These are phyloP conservation scores for Epiperipatus broadwayi DNA, from an alignment of 2,888 invertebrate genomes.

Conservation along the genomic window DNA sequence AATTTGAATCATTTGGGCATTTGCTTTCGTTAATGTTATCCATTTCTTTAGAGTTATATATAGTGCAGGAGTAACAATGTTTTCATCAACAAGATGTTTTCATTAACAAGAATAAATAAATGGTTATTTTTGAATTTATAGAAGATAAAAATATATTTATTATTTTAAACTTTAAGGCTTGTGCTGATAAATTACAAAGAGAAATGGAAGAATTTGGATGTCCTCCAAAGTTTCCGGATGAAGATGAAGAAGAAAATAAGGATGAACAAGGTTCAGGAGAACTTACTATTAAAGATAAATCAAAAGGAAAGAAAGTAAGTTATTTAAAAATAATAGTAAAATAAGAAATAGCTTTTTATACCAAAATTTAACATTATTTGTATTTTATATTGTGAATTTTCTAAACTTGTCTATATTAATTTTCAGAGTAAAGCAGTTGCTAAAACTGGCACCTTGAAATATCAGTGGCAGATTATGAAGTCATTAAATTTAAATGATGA, in stretches of 20 bases:
- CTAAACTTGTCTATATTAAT: no score
- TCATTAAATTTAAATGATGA: constrained; percentile 68
- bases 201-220: constrained; percentile 80
- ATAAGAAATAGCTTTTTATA: constrained; percentile 5
- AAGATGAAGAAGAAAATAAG: constrained; percentile 31
- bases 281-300: constrained; percentile 51
- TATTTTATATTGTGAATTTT: constrained; percentile 10
- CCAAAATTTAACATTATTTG: constrained; percentile 8
- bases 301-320: constrained; percentile 65
- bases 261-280: constrained; percentile 26
- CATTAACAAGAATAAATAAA: not conserved
- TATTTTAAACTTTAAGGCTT: constrained; percentile 39
- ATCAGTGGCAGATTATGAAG: constrained; percentile 98
- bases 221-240: constrained; percentile 66
- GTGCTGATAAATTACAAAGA: constrained; percentile 84
- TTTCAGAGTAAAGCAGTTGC: constrained; percentile 75
- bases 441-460: constrained; percentile 68
- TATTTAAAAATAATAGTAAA: constrained; percentile 19
- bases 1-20: no score
- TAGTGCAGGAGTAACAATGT: no score
- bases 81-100: constrained; percentile 5
- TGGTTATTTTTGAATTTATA: constrained; percentile 9
- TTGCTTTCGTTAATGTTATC: no score
- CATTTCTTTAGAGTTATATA: no score
- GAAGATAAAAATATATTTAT: not conserved